Evolutionary conservation across 2,113 vertebrate species (phyloP), one percentile per base, ranked within the genome.

Genomic region (Hypanus sabinus): DNA sequence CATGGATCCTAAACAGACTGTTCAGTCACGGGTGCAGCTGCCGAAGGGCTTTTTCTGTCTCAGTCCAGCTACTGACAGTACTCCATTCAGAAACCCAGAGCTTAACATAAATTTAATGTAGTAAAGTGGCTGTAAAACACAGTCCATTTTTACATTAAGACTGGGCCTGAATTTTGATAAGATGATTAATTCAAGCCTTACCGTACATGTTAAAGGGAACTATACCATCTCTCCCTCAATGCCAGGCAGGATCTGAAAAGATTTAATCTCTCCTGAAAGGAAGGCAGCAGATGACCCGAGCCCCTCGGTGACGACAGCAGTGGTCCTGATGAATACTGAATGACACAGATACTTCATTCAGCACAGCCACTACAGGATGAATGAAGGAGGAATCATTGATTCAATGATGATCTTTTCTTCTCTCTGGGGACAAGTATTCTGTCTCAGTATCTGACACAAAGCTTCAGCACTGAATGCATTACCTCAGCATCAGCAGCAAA

Each of bases 191-290:
- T 90, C 30, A 90, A 62, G 30, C 60, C 85, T 90, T 90, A 90
- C 85, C 85, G 85, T 90, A 90, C 85, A 90, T 90, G 30, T 90
- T 90, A 90, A 6, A 90, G 85, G 30, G n/a, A 30, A 33, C 60
- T 90, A 90, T 90, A 33, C 85, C 85, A 90, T 90, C 85, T 65
- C 60, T 90, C 85, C 60, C 85, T 90, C 85, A 90, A 65, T 90
- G 16, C 30, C 85, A 79, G 76, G 10, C 76, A 65, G 85, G 60
- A 68, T 90, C 85, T 90, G 85, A 90, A 65, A 90, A 60, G 65
- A 90, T 90, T 33, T 20, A 65, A 65, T 90, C 30, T 90, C 60
- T 90, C 60, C 85, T 65, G 60, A 62, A 65, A 68, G 65, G 85
- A 90, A 33, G 1, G 85, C 62, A 30, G 30, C 30, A 33, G 85